Conservation (phyloP, 2,797 vertebrate species). For the Urosaurus nigricauda region DNA sequence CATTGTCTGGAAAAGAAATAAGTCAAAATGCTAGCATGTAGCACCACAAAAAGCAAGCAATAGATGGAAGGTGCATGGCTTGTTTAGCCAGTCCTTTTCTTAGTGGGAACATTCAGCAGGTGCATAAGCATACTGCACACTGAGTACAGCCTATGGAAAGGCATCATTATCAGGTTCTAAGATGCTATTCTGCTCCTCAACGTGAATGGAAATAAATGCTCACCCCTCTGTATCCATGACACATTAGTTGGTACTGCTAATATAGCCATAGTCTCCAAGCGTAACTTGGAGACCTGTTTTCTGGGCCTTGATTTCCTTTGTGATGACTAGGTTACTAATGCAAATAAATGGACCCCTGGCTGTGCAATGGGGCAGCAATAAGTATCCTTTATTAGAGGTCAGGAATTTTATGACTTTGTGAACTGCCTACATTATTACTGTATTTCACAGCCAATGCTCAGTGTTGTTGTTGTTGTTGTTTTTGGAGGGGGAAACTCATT, state of each 20-base stretch:
- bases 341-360: accelerated
- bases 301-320: background rate
- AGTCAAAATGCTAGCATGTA: background rate
- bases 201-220: background rate
- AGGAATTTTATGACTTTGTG: slow-evolving; percentile 1
- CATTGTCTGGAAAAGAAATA: background rate
- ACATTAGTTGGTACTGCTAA: background rate
- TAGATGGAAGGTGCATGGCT: background rate
- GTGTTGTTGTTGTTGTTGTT: background rate
- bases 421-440: background rate
- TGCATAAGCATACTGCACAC: background rate
- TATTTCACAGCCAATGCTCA: background rate
- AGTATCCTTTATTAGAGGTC: slow-evolving; percentile 5
- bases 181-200: background rate
- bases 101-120: background rate
- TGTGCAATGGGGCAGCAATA: slow-evolving; percentile 23
- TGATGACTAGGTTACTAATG: background rate
- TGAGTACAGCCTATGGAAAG: background rate
- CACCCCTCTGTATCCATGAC: background rate
- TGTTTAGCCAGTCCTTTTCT: background rate
- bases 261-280: slow-evolving; percentile 33
- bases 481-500: background rate
- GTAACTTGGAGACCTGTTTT: slow-evolving; percentile 28
- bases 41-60: background rate
- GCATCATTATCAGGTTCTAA: background rate